These are phyloP conservation scores for Zaprionus taronus DNA, from an alignment of 1,140 invertebrate genomes.

Conservation along the genomic window DNA sequence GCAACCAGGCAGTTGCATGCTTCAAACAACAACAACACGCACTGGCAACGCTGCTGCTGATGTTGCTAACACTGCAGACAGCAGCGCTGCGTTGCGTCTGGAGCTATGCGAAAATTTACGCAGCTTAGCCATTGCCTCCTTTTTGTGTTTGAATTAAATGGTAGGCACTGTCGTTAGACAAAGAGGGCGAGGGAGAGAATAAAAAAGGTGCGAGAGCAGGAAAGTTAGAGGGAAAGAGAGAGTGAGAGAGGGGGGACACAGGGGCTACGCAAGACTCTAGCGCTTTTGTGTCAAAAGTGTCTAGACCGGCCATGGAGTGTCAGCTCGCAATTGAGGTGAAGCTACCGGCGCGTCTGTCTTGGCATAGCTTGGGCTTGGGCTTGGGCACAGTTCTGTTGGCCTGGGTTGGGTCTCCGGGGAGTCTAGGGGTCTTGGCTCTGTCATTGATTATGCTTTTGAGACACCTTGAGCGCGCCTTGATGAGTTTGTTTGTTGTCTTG, in stretches of 20 bases:
- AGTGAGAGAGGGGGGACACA: slow-evolving; percentile 22
- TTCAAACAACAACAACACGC: slow-evolving; percentile 67
- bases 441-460: slow-evolving; percentile 13
- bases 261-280: not conserved
- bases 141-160: slow-evolving; percentile 65
- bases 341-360: slow-evolving; percentile 1
- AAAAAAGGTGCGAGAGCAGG: not conserved
- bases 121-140: slow-evolving; percentile 76
- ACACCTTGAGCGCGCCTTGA: slow-evolving; percentile 11
- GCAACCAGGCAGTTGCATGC: not conserved
- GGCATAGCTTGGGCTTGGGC: not conserved
- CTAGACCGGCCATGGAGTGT: slow-evolving; percentile 63
- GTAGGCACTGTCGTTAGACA: slow-evolving; percentile 23
- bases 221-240: not conserved
- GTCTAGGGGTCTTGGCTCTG: not conserved
- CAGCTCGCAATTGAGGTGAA: slow-evolving; percentile 9
- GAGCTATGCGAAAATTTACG: slow-evolving; percentile 73
- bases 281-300: slow-evolving; percentile 81
- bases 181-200: slow-evolving; percentile 57
- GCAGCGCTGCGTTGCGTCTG: slow-evolving; percentile 13
- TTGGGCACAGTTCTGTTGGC: not conserved
- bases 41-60: slow-evolving; percentile 37
- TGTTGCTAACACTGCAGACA: slow-evolving; percentile 20
- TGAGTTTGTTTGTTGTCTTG: slow-evolving; percentile 7
- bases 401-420: not conserved